phyloP scores from a whole-genome alignment of 2,797 vertebrate species.

The Fistularia tabacaria region DNA sequence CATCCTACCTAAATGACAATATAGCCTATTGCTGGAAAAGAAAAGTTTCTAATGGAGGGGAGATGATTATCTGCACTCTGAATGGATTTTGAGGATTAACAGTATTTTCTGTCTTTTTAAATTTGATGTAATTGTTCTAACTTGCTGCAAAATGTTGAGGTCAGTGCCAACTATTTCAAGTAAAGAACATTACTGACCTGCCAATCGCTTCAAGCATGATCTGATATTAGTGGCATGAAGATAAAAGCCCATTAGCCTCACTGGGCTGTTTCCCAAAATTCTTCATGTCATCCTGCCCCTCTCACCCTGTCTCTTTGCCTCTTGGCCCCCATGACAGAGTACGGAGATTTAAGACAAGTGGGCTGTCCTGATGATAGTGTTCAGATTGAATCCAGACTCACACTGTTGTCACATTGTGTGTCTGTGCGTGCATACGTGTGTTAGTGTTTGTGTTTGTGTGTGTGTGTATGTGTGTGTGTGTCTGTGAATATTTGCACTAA shows the following conservation, averaged over 20 bases:
- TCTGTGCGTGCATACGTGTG: constrained; percentile 22
- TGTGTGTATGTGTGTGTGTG: constrained; percentile 24
- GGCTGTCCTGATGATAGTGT: constrained; percentile 47
- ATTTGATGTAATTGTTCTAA: no score
- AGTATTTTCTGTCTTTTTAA: no score
- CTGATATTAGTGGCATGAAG: constrained; percentile 31
- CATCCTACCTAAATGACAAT: no score
- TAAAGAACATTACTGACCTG: constrained; percentile 9
- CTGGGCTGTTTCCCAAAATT: constrained; percentile 21
- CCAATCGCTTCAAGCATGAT: constrained; percentile 12
- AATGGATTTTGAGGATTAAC: no score
- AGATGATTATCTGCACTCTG: no score
- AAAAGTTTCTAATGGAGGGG: no score
- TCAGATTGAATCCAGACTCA: constrained; percentile 67
- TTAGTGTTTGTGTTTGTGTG: constrained; percentile 13
- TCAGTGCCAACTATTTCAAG: neutral
- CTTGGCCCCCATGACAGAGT: constrained; percentile 42
- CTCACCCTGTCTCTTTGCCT: constrained; percentile 2
- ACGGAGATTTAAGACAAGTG: constrained; percentile 54
- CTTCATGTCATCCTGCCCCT: constrained; percentile 6
- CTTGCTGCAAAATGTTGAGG: no score
- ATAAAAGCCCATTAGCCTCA: constrained; percentile 27
- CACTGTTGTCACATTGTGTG: constrained; percentile 38
- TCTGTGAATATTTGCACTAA: neutral
- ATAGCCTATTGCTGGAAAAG: no score